phyloP scores from a whole-genome alignment of 2,113 vertebrate genomes.

The Diglossa brunneiventris region DNA sequence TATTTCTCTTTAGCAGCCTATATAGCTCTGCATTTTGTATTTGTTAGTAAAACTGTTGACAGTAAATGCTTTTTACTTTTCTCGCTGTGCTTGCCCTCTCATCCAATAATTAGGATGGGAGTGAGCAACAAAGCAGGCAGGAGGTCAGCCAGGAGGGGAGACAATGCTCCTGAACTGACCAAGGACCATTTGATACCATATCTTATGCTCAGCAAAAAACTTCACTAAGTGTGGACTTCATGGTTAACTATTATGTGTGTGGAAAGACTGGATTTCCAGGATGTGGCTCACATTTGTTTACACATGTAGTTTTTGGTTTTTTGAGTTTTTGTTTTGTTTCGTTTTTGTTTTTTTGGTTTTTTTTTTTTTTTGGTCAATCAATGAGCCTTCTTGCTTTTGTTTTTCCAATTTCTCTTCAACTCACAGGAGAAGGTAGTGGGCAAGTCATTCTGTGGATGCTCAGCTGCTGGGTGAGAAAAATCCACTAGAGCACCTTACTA shows the following conservation, averaged over 20 bases:
- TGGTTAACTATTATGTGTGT: not conserved
- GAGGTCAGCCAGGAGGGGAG: not conserved
- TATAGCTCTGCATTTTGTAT: not conserved
- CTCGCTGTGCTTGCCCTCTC: rapidly evolving
- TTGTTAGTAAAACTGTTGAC: not conserved
- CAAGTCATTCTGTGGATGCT: rapidly evolving
- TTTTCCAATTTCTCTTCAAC: not conserved
- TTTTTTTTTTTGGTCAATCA: not conserved
- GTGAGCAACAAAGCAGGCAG: not conserved
- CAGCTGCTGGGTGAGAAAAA: not conserved
- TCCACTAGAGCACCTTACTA: not conserved
- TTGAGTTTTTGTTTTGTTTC: no score
- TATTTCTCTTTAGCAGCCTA: not conserved
- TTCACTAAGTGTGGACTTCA: not conserved
- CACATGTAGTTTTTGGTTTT: not conserved
- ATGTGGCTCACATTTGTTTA: not conserved
- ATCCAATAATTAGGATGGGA: not conserved
- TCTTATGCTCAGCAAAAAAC: not conserved
- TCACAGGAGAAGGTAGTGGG: not conserved
- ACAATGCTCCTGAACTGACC: not conserved
- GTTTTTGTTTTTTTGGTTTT: no score
- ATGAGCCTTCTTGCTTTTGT: not conserved
- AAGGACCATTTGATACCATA: not conserved
- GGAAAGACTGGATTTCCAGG: not conserved
- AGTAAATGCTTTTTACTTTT: not conserved